phyloP scores from a whole-genome alignment of 1,140 invertebrate genomes.

The Oedothorax gibbosus region DNA sequence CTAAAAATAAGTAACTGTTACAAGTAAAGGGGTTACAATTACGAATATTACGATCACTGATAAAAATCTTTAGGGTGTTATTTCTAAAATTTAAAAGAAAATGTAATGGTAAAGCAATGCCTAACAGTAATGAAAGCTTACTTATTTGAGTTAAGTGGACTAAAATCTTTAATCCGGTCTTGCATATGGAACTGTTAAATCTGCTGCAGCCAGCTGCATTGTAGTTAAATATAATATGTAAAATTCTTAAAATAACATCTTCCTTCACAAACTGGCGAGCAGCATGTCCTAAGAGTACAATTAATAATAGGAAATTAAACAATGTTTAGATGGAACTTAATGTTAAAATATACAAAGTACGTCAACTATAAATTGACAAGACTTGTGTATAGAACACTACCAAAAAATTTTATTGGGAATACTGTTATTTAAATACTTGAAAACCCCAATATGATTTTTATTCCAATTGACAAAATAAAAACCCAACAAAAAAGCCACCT shows the following conservation, averaged over 20 bases:
- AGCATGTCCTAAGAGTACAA: conserved; percentile 40
- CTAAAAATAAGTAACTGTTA: too few relatives aligned
- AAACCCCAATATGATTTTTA: too few relatives aligned
- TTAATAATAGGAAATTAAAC: neutral
- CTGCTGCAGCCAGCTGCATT: conserved; percentile 12
- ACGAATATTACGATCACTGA: neutral
- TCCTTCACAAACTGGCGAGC: conserved; percentile 57
- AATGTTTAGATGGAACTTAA: too few relatives aligned
- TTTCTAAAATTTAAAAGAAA: neutral
- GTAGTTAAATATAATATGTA: conserved; percentile 45
- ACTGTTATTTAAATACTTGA: too few relatives aligned
- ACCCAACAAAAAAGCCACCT: too few relatives aligned
- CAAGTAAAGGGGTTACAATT: neutral
- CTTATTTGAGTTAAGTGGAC: conserved; percentile 56
- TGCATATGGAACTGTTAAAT: conserved; percentile 33
- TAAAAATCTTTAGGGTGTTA: neutral
- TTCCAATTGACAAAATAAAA: too few relatives aligned
- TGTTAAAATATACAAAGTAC: too few relatives aligned
- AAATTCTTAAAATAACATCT: conserved; percentile 43
- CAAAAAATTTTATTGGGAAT: too few relatives aligned
- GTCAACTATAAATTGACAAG: too few relatives aligned
- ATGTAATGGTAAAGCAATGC: neutral
- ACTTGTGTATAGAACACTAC: too few relatives aligned
- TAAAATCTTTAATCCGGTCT: conserved; percentile 33
- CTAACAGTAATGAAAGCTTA: conserved; percentile 10